Evolutionary conservation across 2,797 vertebrate species (phyloP).

Genomic region (Sorex maritimensis): DNA sequence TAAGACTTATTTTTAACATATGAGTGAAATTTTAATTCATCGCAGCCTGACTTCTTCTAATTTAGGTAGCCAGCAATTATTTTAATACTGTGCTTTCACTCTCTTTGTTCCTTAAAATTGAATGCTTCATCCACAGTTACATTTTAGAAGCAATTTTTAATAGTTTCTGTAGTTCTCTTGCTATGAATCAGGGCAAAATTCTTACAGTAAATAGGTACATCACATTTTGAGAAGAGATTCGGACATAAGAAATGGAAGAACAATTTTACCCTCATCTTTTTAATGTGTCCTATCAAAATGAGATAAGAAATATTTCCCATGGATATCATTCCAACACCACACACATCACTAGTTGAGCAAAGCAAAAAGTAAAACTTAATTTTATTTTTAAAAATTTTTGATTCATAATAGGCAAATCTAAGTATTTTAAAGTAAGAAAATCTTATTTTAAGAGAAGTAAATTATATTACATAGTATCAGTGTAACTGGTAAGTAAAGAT

Average conservation of each 20-base stretch:
- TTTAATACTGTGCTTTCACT: constrained; percentile 33
- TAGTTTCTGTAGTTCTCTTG: neutral
- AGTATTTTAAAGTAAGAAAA: constrained; percentile 15
- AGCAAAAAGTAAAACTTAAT: too few relatives aligned
- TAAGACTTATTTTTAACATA: neutral
- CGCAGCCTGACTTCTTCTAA: neutral
- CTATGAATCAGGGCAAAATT: neutral
- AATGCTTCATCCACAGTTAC: constrained; percentile 9
- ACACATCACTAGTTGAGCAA: too few relatives aligned
- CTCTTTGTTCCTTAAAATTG: neutral
- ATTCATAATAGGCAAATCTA: constrained; percentile 6
- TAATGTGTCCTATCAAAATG: constrained; percentile 15
- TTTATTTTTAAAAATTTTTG: too few relatives aligned
- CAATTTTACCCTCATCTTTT: neutral
- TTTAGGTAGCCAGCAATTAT: neutral
- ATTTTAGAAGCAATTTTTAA: neutral
- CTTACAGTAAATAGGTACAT: neutral
- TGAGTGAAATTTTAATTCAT: neutral
- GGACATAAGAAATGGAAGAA: neutral
- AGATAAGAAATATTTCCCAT: constrained; percentile 24
- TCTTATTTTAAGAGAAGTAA: too few relatives aligned
- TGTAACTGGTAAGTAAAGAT: neutral
- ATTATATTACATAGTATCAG: too few relatives aligned
- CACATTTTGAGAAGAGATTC: neutral
- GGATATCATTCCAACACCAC: neutral